Evolutionary conservation across 2,797 vertebrate genomes (phyloP), one percentile per base, ranked within the genome.

Genomic region (Allobates femoralis): DNA sequence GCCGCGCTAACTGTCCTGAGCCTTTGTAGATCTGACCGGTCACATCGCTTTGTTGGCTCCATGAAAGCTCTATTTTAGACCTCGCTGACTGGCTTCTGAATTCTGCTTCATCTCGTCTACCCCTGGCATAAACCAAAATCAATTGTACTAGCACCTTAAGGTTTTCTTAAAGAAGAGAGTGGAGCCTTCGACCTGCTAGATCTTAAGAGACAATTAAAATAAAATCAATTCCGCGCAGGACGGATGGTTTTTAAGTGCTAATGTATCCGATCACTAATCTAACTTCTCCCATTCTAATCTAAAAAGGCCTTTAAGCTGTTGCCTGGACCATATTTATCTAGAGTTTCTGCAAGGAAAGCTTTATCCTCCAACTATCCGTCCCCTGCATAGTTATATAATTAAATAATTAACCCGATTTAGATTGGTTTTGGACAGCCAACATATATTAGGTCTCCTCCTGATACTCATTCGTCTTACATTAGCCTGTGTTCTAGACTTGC

Each of bases 191-290:
- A 79, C 77, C 77, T 41, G 55, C 56, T n/a, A 62, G 56, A 56
- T 79, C 56, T 34, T 79, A 58, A 79, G 77, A 34, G 77, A 62
- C 56, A 79, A 79, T 79, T 79, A 79, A 79, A 79, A 79, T 79
- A 79, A 79, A 79, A 80, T 64, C 78, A 80, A 66, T 80, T 80
- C 37, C 0, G 56, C 34, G 37, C 78, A 51, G 78, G 60, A 80
- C 78, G 37, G 78, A 62, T 80, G 78, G 78, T 64, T 80, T 74
- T 80, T 50, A 64, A 62, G 78, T 80, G 78, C 60, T 66, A 62
- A 66, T 80, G 50, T 80, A 80, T 80, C 78, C 78, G 16, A 80
- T 18, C 60, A 66, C 37, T 66, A 80, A 41, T 80, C 34, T 80
- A 80, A 80, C 56, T 80, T 50, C 78, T 50, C 30, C 58, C 26